Base-by-base conservation (phyloP, 2,888 invertebrate genomes). In the Caenorhabditis sulstoni region DNA sequence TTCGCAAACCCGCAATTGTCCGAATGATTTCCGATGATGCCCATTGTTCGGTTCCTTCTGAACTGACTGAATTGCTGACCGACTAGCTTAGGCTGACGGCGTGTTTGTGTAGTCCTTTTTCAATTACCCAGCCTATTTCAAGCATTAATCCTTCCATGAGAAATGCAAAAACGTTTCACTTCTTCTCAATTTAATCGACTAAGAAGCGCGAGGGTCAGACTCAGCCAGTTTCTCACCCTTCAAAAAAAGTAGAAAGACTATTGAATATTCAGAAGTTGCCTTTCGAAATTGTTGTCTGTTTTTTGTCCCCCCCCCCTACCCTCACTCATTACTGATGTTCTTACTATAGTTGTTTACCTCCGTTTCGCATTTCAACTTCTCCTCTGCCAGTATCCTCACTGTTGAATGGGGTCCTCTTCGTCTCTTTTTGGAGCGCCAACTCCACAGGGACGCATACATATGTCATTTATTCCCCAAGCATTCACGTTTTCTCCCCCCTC, bases 361-460 rank as follows among this genome's bases (percentile, higher is more conserved):
- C n/a, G n/a, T n/a, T n/a, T n/a, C n/a, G n/a, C 3, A 29, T 5
- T 29, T 29, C 29, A 29, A 29, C 29, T 7, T 29, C 29, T 29
- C 29, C 7, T 7, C 29, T 3, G 4, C 29, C 29, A 29, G 7
- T 7, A 29, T 7, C 7, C 7, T 29, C 4, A 3, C 7, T 29
- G 29, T 29, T 29, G 29, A 29, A 29, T 53, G n/a, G 41, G 20
- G 55, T 35, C 20, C 23, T 57, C 55, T 52, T 49, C 55, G 47
- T 75, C 23, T 57, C 55, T 52, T 49, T 62, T 55, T 75, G 44
- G n/a, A 22, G 49, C 44, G 47, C 50, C 16, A 50, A 65, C 22
- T 57, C 71, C 66, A 53, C 44, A 49, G 71, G 78, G 71, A 78
- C 78, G 41, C 62, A 67, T 73, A 66, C 78, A 78, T 78, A 73